Base-by-base conservation (phyloP, 2,888 invertebrate species). In the Allophyes oxyacanthae region DNA sequence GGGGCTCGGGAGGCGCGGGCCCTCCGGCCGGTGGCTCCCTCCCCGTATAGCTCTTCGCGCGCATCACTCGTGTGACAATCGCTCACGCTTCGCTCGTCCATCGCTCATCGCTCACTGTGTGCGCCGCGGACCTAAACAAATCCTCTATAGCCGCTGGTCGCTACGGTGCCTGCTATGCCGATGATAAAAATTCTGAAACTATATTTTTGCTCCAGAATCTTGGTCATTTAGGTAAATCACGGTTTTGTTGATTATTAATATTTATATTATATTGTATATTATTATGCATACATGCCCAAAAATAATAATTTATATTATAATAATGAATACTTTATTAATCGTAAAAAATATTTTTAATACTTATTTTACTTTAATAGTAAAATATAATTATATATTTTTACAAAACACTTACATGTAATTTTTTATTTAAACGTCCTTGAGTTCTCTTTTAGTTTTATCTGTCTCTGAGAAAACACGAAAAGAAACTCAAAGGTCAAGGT, bases 51-150 rank as follows among this genome's bases (percentile, higher is more conserved):
- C 81, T 82, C 83, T 82, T 81, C 78, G 82, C 83, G 87, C 88
- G 89, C 91, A 90, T 92, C 90, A 92, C 90, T 92, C 91, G 90
- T 90, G 91, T 94, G 89, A 91, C 89, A 87, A 86, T 88, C 89
- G 89, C 90, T 89, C 87, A 86, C 85, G 84, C 81, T 82, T 81
- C 82, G 81, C 79, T 79, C 82, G 81, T 76, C 78, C 64, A 62
- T 78, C 71, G 77, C 78, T 69, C 72, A 71, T 77, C 75, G 58
- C 68, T 78, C 45, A 58, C 56, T 48, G 61, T 77, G 66, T 70
- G 51, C 49, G 70, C 52, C 38, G 28, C 45, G 53, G 44, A 48
- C 51, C 44, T 72, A 49, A 65, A 72, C 57, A 76, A 72, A 53
- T 68, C 50, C 37, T 57, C 42, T 45, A 48, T 58, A 46, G 45